Evolutionary conservation across 2,113 vertebrate species (phyloP).

Genomic region (Gambusia holbrooki): DNA sequence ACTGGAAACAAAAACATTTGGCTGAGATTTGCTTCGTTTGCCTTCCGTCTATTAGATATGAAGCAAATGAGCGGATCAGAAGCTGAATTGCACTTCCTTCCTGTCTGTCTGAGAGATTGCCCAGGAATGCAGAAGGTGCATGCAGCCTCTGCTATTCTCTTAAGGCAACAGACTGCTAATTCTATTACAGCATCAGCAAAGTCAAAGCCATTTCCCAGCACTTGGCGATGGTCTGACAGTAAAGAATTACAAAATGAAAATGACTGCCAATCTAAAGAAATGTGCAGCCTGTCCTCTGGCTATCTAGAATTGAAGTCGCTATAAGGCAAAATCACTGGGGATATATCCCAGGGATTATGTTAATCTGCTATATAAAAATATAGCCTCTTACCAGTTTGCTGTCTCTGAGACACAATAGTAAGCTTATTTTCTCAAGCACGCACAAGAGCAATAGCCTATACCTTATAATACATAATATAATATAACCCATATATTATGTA

Average conservation of each 20-base stretch:
- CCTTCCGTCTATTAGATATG: conserved; percentile 28
- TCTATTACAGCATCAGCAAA: conserved; percentile 44
- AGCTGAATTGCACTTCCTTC: conserved; percentile 51
- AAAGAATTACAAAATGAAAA: conserved; percentile 45
- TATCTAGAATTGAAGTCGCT: conserved; percentile 40
- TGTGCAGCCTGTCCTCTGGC: conserved; percentile 38
- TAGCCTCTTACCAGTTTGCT: conserved; percentile 47
- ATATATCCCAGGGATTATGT: conserved; percentile 60
- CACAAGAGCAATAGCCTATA: conserved; percentile 10
- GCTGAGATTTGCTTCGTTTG: conserved; percentile 25
- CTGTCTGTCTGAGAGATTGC: conserved; percentile 38
- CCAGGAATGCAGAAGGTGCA: conserved; percentile 26
- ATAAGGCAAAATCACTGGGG: conserved; percentile 41
- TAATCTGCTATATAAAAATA: conserved; percentile 65
- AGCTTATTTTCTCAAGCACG: conserved; percentile 40
- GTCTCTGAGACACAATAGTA: conserved; percentile 41
- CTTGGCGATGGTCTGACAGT: conserved; percentile 32
- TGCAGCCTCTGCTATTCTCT: conserved; percentile 27
- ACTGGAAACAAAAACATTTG: conserved; percentile 20
- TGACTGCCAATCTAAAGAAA: conserved; percentile 20
- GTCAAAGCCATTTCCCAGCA: conserved; percentile 26
- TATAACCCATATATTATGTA: too few relatives aligned
- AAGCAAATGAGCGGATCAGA: conserved; percentile 27
- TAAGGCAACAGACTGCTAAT: conserved; percentile 41
- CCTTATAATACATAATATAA: background rate